Evolutionary conservation across 2,888 invertebrate genomes (phyloP), one percentile per base, ranked within the genome.

Genomic region (Myopa testacea): DNA sequence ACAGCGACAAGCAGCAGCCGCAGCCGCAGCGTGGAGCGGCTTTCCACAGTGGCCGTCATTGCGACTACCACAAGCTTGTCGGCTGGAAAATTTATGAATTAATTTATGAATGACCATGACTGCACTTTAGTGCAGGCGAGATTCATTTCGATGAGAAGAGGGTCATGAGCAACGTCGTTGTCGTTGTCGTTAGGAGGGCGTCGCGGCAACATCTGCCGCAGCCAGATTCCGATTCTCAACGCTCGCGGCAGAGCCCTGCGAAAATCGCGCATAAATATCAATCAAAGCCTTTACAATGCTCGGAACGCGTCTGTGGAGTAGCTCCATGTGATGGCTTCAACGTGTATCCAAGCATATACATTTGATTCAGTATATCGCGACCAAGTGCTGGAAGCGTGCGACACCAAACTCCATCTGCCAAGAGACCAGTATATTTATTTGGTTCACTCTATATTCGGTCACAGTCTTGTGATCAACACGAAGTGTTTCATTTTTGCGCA

Each of bases 21-120:
- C 0, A 45, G 19, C 14, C 60, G 65, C 34, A 38, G 38, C 65
- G 4, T n/a, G 34, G 37, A 37, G 14, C 37, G 37, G 65, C 16
- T 62, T 4, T 14, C 10, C 4, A 26, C 62, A 19, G 8, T 38
- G 45, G 78, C 84, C 81, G 12, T 85, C 85, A 52, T 84, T 84
- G 16, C 37, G 65, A 38, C 14, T 65, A 14, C 38, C 6, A 38
- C 3, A 38, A 10, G 62, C 19, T 58, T 26, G 26, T 26, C 38
- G 12, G 14, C 4, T 7, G 37, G 4, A 38, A 38, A 65, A 65
- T 65, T 34, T 34, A 65, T 37, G 65, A 34, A 34, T 8, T 10
- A 65, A 65, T 65, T 65, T 65, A 37, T 65, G 37, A 65, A 65
- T 16, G 65, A 37, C 65, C 65, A 38, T 65, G 65, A 65, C 65